Base-by-base conservation (phyloP, 2,113 vertebrate genomes). In the Bos indicus region DNA sequence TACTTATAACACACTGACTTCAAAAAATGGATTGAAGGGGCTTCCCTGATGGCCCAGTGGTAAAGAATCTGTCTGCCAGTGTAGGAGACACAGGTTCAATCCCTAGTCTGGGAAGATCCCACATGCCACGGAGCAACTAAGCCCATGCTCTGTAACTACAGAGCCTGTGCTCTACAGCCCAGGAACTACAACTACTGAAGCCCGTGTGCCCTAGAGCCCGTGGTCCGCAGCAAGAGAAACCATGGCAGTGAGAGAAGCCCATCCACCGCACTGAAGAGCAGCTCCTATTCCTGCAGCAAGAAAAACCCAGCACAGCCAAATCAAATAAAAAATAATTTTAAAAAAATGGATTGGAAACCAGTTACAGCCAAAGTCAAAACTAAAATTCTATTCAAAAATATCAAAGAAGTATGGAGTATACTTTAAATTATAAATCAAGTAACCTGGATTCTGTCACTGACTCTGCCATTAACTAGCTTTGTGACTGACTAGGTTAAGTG, bases 301-400 rank as follows among this genome's bases (percentile, higher is more conserved):
- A 25, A 25, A 64, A 40, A 3, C 21, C 36, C 5, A 13, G 1
- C 67, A 7, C 36, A 74, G 67, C 36, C 67, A 25, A 74, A 43
- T 13, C 13, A 74, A 74, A 74, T 7, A 74, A 74, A 74, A 74
- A 23, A 40, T 40, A 40, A 17, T 67, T 67, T 67, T 9, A 2
- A 30, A 36, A 74, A 74, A 36, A 36, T 36, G 36, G 1, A 26
- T 74, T 28, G 13, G 77, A 90, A 94, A 51, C 14, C 12, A 91
- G 3, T 33, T 11, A 64, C 19, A 88, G 12, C 12, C 5, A 77
- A 48, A 94, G 48, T 84, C 11, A 6, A 21, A 64, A 10, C 33
- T 96, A 36, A 74, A 89, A 85, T 64, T 33, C n/a, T 52, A 40
- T 54, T 91, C 54, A 82, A 91, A 91, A 89, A 28, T 71, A 87